Evolutionary conservation across 37 sponge, comb jelly and placozoan species (phyloP), one percentile per base, ranked within the genome.

Genomic region (Geodia barretti): DNA sequence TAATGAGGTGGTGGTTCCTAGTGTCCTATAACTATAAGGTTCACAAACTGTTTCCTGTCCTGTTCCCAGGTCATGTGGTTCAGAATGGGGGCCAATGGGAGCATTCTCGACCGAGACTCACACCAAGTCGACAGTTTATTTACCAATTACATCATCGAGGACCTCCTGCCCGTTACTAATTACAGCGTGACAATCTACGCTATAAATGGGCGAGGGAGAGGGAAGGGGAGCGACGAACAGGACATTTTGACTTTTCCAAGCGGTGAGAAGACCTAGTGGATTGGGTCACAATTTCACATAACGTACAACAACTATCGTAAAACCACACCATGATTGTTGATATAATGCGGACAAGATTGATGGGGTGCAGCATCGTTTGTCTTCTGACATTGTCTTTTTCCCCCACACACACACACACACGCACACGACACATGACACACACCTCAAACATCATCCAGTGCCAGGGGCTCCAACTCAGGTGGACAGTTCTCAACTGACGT

Each of bases 161-260:
- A 42, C 0, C 83, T 83, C 23, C 42, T 3, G 9, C 11, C 74
- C 4, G 41, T 74, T 3, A 83, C 83, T 14, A 40, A 9, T 24
- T 83, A 83, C 83, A 74, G 33, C 42, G 75, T 83, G 67, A 39
- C 25, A 14, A 47, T 83, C 1, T 64, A 66, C 39, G 83, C 83
- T 41, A 74, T 0, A 28, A 83, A 74, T 33, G 28, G 37, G 0
- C 8, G 21, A 8, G 83, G 83, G 25, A 73, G 30, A 39, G 74
- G 83, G 0, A 28, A 14, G 26, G 34, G 33, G 14, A 74, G 74
- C 24, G 41, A 73, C 0, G 26, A 41, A 0, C 19, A 43, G 37
- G 74, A 30, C 58, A 74, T 83, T 37, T 41, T 75, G 3, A 74
- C 83, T 2, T 1, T 21, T 43, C 74, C 65, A n/a, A n/a, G n/a